Conservation (phyloP, 37 sponge, comb jelly and placozoan genomes). For the Cladorhizidae sp. region DNA sequence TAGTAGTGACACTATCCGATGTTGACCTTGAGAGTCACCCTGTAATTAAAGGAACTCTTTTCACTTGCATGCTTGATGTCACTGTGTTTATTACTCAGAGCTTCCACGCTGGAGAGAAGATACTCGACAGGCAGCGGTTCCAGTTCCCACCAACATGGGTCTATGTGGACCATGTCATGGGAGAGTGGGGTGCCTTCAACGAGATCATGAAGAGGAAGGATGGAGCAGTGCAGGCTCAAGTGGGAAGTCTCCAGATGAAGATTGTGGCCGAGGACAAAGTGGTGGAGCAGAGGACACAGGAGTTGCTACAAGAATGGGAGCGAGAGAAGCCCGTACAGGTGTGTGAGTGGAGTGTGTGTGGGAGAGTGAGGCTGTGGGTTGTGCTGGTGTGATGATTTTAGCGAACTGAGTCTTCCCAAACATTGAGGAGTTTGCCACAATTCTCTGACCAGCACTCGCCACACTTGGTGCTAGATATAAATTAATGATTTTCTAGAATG, state of each 20-base stretch:
- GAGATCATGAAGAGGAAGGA: slow-evolving; percentile 97
- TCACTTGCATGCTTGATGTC: too few species aligned
- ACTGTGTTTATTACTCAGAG: slow-evolving; percentile 55
- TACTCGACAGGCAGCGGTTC: slow-evolving; percentile 91
- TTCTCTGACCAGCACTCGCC: background rate
- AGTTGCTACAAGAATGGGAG: slow-evolving; percentile 92
- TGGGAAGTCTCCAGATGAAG: slow-evolving; percentile 85
- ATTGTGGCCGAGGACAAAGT: slow-evolving; percentile 87
- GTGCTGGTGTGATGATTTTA: background rate
- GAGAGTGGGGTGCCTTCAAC: slow-evolving; percentile 97
- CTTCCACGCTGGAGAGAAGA: slow-evolving; percentile 91
- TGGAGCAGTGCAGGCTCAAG: slow-evolving; percentile 86
- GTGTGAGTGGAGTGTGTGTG: too few species aligned
- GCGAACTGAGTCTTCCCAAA: background rate
- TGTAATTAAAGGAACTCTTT: too few species aligned
- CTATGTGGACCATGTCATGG: slow-evolving; percentile 90
- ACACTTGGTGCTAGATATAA: background rate
- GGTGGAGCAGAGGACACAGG: slow-evolving; percentile 83
- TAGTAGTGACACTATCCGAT: too few species aligned
- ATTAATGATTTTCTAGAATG: background rate
- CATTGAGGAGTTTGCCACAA: background rate
- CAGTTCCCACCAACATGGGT: slow-evolving; percentile 95
- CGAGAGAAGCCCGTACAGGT: slow-evolving; percentile 93
- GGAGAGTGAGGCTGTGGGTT: background rate
- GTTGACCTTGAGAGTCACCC: too few species aligned